A percentile compares a stretch with the other conserved stretches of the same genome.
Evolutionary conservation across 2,113 vertebrate species (phyloP).

Genomic region (Lagopus leucura): DNA sequence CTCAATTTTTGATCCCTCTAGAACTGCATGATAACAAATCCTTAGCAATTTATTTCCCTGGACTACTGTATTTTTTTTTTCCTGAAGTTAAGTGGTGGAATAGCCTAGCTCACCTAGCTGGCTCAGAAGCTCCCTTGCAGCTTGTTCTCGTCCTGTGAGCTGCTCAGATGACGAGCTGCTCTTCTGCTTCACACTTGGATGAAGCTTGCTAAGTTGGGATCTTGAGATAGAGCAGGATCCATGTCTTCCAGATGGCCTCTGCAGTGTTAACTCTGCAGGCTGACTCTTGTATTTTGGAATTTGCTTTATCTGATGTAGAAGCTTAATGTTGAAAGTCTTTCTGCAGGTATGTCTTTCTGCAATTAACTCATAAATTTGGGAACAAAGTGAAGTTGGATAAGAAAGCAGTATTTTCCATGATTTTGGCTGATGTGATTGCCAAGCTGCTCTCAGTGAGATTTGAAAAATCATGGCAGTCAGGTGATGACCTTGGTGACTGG

Average conservation of each 20-base stretch:
- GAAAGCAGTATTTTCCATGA: neutral
- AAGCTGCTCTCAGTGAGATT: too few species aligned
- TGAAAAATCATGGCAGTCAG: too few species aligned
- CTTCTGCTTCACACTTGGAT: neutral
- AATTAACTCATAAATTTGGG: neutral
- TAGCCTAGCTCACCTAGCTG: neutral
- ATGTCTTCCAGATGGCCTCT: neutral
- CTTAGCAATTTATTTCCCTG: neutral
- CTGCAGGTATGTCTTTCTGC: neutral
- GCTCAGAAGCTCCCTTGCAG: neutral
- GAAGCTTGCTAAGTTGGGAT: accelerated
- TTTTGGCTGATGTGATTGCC: too few species aligned
- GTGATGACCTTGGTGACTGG: too few species aligned
- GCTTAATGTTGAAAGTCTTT: neutral
- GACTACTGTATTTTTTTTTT: neutral
- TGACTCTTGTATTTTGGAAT: neutral
- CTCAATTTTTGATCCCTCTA: neutral
- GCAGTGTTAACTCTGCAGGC: neutral
- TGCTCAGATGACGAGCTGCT: too few species aligned
- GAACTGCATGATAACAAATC: neutral
- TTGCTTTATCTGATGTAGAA: neutral
- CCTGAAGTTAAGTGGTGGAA: neutral
- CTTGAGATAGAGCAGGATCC: neutral
- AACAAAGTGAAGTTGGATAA: neutral
- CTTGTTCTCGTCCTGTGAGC: too few species aligned